phyloP scores from a whole-genome alignment of 2,797 vertebrate species.

The Remorina albescens region DNA sequence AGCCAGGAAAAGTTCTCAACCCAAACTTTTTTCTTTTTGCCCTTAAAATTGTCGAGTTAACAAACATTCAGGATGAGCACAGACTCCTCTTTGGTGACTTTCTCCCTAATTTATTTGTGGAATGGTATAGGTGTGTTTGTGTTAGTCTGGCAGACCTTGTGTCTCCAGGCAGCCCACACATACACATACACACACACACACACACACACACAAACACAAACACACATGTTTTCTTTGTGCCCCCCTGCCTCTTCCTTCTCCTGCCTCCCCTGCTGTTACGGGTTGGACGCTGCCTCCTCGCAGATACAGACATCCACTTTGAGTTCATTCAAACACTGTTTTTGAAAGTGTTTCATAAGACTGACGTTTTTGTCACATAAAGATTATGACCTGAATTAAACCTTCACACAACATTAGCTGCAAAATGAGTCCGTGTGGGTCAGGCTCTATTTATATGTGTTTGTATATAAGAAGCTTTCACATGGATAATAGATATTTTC shows the following conservation, averaged over 20 bases:
- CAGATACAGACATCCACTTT: constrained; percentile 11
- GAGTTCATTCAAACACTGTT: constrained; percentile 28
- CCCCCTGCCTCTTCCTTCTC: constrained; percentile 53
- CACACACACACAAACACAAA: too few species aligned
- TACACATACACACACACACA: constrained; percentile 38
- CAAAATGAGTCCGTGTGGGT: neutral
- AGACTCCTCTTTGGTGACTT: constrained; percentile 16
- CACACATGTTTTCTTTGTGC: constrained; percentile 42
- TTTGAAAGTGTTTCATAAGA: neutral
- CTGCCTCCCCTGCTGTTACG: constrained; percentile 46
- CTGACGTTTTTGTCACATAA: neutral
- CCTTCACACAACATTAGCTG: neutral
- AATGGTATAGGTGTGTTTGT: constrained; percentile 63
- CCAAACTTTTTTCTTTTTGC: constrained; percentile 3
- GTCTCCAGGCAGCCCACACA: constrained; percentile 65
- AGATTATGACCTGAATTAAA: constrained; percentile 14
- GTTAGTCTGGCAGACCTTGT: constrained; percentile 59
- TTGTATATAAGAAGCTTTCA: neutral
- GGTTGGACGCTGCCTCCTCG: constrained; percentile 38
- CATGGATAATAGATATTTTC: neutral
- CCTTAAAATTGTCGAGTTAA: constrained; percentile 15
- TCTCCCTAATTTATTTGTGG: constrained; percentile 48
- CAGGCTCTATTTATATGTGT: neutral
- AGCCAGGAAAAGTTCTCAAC: neutral
- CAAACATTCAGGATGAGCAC: constrained; percentile 9